Conservation (phyloP, 2,113 vertebrate species). For the Motacilla tschutschensis region DNA sequence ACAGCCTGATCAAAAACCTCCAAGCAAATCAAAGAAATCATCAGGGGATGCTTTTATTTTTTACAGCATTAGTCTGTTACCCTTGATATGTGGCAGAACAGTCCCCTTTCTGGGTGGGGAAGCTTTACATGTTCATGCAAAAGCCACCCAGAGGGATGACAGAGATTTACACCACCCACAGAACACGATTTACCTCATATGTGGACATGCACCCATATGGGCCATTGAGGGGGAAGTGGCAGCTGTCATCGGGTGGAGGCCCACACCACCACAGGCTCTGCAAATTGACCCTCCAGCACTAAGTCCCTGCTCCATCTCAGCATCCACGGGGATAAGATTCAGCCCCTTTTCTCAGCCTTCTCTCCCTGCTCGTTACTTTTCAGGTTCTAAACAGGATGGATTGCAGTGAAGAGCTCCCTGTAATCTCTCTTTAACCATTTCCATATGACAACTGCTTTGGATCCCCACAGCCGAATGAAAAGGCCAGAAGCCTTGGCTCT, state of each 20-base stretch:
- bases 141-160: not conserved
- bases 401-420: slow-evolving; percentile 76
- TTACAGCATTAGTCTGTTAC: not conserved
- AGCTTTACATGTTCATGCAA: not conserved
- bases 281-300: not conserved
- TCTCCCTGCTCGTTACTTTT: not conserved
- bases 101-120: not conserved
- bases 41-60: not conserved
- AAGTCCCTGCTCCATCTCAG: not conserved
- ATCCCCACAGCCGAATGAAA: slow-evolving; percentile 64
- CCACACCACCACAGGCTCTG: not conserved
- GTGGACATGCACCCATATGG: not conserved
- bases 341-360: not conserved
- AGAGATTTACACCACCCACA: not conserved
- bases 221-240: not conserved
- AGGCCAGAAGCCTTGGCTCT: slow-evolving; percentile 59
- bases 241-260: not conserved
- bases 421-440: slow-evolving; percentile 82
- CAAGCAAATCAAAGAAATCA: not conserved
- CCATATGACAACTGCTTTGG: slow-evolving; percentile 85
- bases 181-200: not conserved
- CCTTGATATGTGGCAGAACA: not conserved
- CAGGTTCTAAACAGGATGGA: slow-evolving; percentile 71
- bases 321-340: not conserved
- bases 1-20: not conserved